Percentiles rank a stretch among this genome's conserved stretches.
Conservation (phyloP, 1,140 invertebrate genomes). For the Drosophila triauraria region DNA sequence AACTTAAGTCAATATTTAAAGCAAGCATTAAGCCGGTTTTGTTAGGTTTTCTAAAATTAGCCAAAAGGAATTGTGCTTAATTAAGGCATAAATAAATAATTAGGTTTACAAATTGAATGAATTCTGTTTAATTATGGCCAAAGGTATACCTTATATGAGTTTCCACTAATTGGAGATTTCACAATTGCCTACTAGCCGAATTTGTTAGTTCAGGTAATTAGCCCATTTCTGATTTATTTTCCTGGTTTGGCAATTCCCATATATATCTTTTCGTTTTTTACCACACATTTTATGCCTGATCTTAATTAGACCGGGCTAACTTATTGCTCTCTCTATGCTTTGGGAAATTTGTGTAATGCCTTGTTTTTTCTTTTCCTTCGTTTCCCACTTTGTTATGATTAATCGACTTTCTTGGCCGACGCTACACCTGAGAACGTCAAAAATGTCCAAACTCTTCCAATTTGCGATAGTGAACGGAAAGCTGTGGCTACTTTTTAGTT, state of each 20-base stretch:
- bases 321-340: constrained; percentile 14
- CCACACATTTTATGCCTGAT: constrained; percentile 26
- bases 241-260: constrained; percentile 13
- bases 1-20: not conserved
- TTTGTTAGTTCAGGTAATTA: constrained; percentile 11
- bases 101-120: not conserved
- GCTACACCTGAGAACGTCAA: constrained; percentile 6
- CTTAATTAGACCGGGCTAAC: constrained; percentile 34
- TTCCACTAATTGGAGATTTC: not conserved
- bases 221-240: constrained; percentile 25
- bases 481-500: too few species aligned
- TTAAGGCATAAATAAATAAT: not conserved
- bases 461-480: constrained; percentile 2
- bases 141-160: not conserved
- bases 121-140: not conserved
- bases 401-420: constrained; percentile 35
- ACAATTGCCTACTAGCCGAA: not conserved
- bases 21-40: not conserved
- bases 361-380: constrained; percentile 11
- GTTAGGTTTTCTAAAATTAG: not conserved
- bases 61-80: not conserved
- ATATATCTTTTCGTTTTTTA: constrained; percentile 7
- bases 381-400: constrained; percentile 28
- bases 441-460: constrained; percentile 12
- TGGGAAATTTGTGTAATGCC: constrained; percentile 22